Evolutionary conservation across 2,797 vertebrate species (phyloP), one percentile per base, ranked within the genome.

Genomic region (Carcharodon carcharias): DNA sequence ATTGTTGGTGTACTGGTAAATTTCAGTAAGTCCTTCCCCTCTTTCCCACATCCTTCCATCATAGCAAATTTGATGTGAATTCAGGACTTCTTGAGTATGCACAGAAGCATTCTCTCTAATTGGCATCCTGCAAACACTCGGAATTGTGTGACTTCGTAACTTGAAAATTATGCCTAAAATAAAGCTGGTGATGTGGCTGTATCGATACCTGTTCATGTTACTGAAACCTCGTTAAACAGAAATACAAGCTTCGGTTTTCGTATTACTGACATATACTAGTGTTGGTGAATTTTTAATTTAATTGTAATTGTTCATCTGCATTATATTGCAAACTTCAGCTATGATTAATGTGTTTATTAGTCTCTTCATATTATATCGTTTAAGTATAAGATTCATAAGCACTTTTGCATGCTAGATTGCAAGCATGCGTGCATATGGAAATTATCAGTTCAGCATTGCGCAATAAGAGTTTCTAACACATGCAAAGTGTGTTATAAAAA

Each of bases 251-350:
- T 16, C 4, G 88, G 31, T 61, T 91, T 63, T 61, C 63, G 87
- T 89, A 89, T 58, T 89, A 58, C 87, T 91, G 56, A 28, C 31
- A 65, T 93, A 18, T 93, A 45, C 35, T 23, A 67, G n/a, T 26
- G 40, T 67, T 63, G 8, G 40, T 45, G 63, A 93, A 40, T 67
- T 93, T 65, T 23, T 93, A 93, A 65, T 93, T 40, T 93, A 40
- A 93, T 65, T 93, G n/a, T 65, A 93, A 92, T 93, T 65, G 61
- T 93, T 63, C 45, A 93, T 65, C 61, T 93, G 61, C 35, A 93
- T 65, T 21, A 93, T 65, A 93, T 65, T 93, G 93, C 6, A 65
- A 93, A 26, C 6, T 8, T 67, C 61, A 93, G 31, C 58, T n/a
- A 91, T 91, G 54, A 91, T 35, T 61, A 28, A 91, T 91, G 56